Percentiles rank a stretch among this genome's conserved stretches.
Evolutionary conservation across 2,888 invertebrate species (phyloP).

Genomic region (Quadriops clusia): DNA sequence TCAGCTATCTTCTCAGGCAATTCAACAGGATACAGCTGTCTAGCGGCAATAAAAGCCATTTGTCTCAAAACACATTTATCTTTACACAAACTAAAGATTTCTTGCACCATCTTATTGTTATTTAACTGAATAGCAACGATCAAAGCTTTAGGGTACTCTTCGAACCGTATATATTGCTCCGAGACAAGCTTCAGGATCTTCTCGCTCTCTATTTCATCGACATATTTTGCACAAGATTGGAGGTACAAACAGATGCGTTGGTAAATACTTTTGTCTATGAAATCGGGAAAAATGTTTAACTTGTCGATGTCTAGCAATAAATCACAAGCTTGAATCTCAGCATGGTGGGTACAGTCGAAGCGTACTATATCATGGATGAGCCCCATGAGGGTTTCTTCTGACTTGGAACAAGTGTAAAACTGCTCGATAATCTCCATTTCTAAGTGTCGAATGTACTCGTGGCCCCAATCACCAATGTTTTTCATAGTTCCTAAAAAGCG

Average conservation of each 20-base stretch:
- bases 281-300: constrained; percentile 71
- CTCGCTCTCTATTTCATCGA: constrained; percentile 87
- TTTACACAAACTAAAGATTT: constrained; percentile 72
- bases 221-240: constrained; percentile 80
- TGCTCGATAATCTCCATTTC: constrained; percentile 83
- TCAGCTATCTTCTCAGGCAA: constrained; percentile 55
- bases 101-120: constrained; percentile 63
- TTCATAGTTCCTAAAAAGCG: constrained; percentile 54
- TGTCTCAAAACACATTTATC: constrained; percentile 85
- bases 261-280: constrained; percentile 82
- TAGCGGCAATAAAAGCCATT: constrained; percentile 88
- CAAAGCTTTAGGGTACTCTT: constrained; percentile 80
- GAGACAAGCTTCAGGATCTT: constrained; percentile 73
- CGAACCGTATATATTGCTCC: constrained; percentile 75
- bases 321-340: constrained; percentile 98
- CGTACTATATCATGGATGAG: constrained; percentile 81
- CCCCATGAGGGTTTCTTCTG: constrained; percentile 51
- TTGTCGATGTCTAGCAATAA: constrained; percentile 94
- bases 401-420: constrained; percentile 47
- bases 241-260: constrained; percentile 88
- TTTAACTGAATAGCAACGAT: constrained; percentile 87
- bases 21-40: constrained; percentile 85
- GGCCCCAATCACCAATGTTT: constrained; percentile 96
- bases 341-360: constrained; percentile 95
- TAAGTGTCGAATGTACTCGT: constrained; percentile 94